Percentiles rank a stretch among this genome's conserved stretches.
These are phyloP conservation scores for Poeciliopsis occidentalis DNA, from an alignment of 2,113 vertebrate species.

Conservation along the genomic window DNA sequence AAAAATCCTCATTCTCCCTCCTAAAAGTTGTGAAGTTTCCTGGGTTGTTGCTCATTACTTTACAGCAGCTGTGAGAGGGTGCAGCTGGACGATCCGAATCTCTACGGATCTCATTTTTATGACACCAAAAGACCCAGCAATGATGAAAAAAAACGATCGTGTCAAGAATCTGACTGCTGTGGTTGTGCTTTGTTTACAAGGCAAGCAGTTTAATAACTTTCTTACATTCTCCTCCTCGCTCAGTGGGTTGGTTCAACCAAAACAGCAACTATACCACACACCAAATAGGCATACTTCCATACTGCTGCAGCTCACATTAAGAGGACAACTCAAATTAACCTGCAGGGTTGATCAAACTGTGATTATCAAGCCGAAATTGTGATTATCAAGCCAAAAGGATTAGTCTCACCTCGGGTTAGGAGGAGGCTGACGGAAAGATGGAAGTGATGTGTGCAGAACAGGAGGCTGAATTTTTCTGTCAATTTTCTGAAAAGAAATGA, in stretches of 20 bases:
- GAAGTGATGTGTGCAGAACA: background rate
- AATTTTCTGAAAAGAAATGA: conserved; percentile 28
- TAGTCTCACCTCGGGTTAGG: conserved; percentile 44
- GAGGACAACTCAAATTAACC: background rate
- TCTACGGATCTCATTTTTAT: conserved; percentile 22
- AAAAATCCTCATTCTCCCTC: background rate
- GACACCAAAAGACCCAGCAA: conserved; percentile 4
- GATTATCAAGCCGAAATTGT: conserved; percentile 37
- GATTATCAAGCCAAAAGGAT: conserved; percentile 51
- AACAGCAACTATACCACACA: conserved; percentile 32
- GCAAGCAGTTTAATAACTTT: background rate
- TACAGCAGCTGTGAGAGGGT: background rate
- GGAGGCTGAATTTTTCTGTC: conserved; percentile 25
- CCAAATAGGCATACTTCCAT: conserved; percentile 6
- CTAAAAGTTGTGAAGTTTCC: background rate
- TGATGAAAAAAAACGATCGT: background rate
- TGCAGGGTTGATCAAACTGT: conserved; percentile 37
- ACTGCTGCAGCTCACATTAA: conserved; percentile 27
- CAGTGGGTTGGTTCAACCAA: conserved; percentile 7
- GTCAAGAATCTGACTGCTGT: conserved; percentile 1
- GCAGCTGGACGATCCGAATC: conserved; percentile 11
- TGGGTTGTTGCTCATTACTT: background rate
- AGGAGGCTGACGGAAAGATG: conserved; percentile 30
- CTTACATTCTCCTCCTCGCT: background rate
- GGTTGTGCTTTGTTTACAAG: conserved; percentile 12